Evolutionary conservation across 1,140 invertebrate genomes (phyloP).

Genomic region (Hycleus cichorii): DNA sequence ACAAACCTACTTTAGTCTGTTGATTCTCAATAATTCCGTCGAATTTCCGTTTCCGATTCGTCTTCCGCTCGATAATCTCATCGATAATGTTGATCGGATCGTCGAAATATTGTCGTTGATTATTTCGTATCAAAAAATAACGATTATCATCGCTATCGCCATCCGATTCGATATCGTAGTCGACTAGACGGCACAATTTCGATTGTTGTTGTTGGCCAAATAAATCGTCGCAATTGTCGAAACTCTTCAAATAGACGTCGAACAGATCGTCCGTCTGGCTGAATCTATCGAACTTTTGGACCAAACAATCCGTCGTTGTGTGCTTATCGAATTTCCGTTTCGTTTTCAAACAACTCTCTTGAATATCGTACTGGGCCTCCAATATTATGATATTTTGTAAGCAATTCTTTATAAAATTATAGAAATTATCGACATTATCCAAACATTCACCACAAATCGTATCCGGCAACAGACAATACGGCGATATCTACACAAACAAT

Average conservation of each 20-base stretch:
- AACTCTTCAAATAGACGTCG: slow-evolving; percentile 20
- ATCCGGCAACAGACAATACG: slow-evolving; percentile 35
- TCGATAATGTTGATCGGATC: slow-evolving; percentile 31
- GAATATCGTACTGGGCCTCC: slow-evolving; percentile 34
- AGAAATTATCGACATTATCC: slow-evolving; percentile 34
- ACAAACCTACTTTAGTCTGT: too few relatives aligned
- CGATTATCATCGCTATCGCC: slow-evolving; percentile 12
- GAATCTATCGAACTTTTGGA: slow-evolving; percentile 18
- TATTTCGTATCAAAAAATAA: not conserved
- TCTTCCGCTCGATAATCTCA: slow-evolving; percentile 32
- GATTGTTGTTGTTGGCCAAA: not conserved
- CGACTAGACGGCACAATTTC: slow-evolving; percentile 17
- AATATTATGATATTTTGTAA: slow-evolving; percentile 38
- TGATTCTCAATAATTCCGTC: slow-evolving; percentile 13
- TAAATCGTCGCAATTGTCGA: not conserved
- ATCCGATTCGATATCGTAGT: slow-evolving; percentile 28
- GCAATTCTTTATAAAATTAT: slow-evolving; percentile 35
- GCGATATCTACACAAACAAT: slow-evolving; percentile 26
- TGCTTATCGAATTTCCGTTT: slow-evolving; percentile 33
- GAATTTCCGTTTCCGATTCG: slow-evolving; percentile 21
- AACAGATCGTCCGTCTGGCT: slow-evolving; percentile 32
- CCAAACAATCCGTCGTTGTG: slow-evolving; percentile 14
- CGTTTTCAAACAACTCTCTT: slow-evolving; percentile 32
- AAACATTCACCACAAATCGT: slow-evolving; percentile 35
- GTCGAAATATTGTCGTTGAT: slow-evolving; percentile 24